Evolutionary conservation across 2,113 vertebrate genomes (phyloP), one percentile per base, ranked within the genome.

Genomic region (Nycticryphes semicollaris): DNA sequence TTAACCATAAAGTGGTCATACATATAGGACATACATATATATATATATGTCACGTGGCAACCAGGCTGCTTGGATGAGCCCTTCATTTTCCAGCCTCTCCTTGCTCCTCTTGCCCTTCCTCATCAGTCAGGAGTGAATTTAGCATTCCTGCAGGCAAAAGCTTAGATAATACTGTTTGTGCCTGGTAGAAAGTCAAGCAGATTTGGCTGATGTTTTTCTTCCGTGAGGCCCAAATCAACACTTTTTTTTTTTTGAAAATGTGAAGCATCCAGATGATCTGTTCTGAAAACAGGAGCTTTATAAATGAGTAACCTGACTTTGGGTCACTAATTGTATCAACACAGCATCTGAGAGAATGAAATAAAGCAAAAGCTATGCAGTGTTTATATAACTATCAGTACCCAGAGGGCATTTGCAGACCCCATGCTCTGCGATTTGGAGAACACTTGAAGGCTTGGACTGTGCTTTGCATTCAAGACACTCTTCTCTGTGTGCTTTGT

Each of bases 401-500:
- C 69, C 84, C 89, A 83, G 63, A 93, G 84, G 91, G 85, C 79
- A 53, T 89, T 93, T 91, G 66, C 91, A 90, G 72, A 75, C 84
- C 91, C 91, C 53, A 14, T 73, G 41, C 48, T 35, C 80, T 23
- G 53, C 87, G 83, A 72, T 79, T 9, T 93, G 90, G 85, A 95
- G 93, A 94, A 67, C 59, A 54, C 60, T 92, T 66, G 91, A 85
- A 93, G 90, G 62, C 92, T 84, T 90, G 60, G 80, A 64, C 69
- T 84, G 54, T 93, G 88, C 69, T 94, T 96, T 96, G 76, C 83
- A 93, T 95, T 90, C 90, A 76, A 82, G 87, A 72, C 74, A 60
- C 91, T 93, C 69, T 91, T 93, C 64, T 84, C 85, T 88, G 15
- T 88, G 91, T 96, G 95, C 94, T 93, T 96, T 95, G 95, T 94